Conservation (phyloP, 2,888 invertebrate species). For the Tholera decimalis region DNA sequence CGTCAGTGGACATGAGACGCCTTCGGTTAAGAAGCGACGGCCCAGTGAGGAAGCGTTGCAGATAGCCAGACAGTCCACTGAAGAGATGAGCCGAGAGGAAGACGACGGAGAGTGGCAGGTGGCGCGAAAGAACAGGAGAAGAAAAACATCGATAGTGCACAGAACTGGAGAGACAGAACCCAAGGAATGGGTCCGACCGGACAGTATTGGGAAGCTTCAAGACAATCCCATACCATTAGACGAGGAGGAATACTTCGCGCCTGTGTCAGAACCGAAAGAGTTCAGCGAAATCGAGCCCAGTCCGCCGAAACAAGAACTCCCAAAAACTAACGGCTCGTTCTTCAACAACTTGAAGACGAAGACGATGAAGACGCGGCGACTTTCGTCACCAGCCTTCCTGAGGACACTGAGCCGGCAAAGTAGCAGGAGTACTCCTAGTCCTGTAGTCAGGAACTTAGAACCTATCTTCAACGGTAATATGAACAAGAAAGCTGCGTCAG, state of each 20-base stretch:
- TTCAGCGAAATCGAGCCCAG: slow-evolving; percentile 75
- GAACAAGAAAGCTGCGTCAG: slow-evolving; percentile 83
- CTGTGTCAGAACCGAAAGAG: slow-evolving; percentile 84
- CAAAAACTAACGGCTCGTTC: slow-evolving; percentile 88
- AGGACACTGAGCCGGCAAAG: slow-evolving; percentile 91
- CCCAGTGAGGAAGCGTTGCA: slow-evolving; percentile 95
- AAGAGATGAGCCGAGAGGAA: slow-evolving; percentile 88
- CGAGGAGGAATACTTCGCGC: slow-evolving; percentile 90
- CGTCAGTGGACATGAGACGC: slow-evolving; percentile 89
- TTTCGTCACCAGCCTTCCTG: slow-evolving; percentile 92
- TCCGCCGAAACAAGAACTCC: slow-evolving; percentile 77
- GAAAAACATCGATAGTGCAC: slow-evolving; percentile 86
- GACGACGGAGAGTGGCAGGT: slow-evolving; percentile 87
- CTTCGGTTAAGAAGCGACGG: slow-evolving; percentile 92
- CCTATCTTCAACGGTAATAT: slow-evolving; percentile 83
- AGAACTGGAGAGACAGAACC: slow-evolving; percentile 83
- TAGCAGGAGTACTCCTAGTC: slow-evolving; percentile 84
- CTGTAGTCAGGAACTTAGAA: slow-evolving; percentile 79
- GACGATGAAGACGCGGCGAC: slow-evolving; percentile 88
- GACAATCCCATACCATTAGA: slow-evolving; percentile 91
- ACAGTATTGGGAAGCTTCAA: slow-evolving; percentile 81
- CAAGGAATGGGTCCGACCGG: slow-evolving; percentile 79
- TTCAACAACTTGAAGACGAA: slow-evolving; percentile 87
- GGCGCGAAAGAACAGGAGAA: slow-evolving; percentile 87
- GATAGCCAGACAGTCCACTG: slow-evolving; percentile 91